Percentiles rank a stretch among this genome's conserved stretches.
Conservation (phyloP, 2,113 vertebrate species). For the Anarrhichthys ocellatus region DNA sequence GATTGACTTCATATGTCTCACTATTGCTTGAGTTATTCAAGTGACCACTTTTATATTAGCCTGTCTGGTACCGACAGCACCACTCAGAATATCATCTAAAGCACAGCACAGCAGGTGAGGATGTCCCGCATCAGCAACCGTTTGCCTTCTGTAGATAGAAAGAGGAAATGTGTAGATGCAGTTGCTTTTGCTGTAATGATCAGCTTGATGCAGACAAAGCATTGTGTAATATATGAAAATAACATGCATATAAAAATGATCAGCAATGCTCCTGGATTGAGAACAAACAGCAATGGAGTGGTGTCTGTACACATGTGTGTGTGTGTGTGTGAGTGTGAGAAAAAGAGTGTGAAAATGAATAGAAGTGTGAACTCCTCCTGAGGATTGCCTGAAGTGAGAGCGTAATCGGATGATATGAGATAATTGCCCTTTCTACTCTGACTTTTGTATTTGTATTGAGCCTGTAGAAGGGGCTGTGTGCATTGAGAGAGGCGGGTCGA, state of each 20-base stretch:
- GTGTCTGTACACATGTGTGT: not conserved
- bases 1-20: not conserved
- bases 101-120: not conserved
- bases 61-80: not conserved
- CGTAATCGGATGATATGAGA: slow-evolving; percentile 49
- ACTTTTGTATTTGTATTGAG: slow-evolving; percentile 40
- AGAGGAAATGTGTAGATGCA: slow-evolving; percentile 1
- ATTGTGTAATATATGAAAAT: slow-evolving; percentile 1
- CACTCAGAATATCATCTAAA: not conserved
- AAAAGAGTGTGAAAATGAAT: slow-evolving; percentile 14
- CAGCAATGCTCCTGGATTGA: not conserved
- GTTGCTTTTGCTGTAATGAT: not conserved
- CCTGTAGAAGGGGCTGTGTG: not conserved
- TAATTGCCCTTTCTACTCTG: slow-evolving; percentile 39
- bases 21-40: not conserved
- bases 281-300: not conserved
- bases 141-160: not conserved
- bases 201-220: slow-evolving; percentile 13
- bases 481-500: not conserved
- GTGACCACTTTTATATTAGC: not conserved
- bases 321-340: not conserved
- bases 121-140: slow-evolving; percentile 20
- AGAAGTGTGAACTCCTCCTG: slow-evolving; percentile 29
- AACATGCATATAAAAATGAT: not conserved
- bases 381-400: slow-evolving; percentile 24